phyloP scores from a whole-genome alignment of 1,140 invertebrate species.

The Trichonephila inaurata region DNA sequence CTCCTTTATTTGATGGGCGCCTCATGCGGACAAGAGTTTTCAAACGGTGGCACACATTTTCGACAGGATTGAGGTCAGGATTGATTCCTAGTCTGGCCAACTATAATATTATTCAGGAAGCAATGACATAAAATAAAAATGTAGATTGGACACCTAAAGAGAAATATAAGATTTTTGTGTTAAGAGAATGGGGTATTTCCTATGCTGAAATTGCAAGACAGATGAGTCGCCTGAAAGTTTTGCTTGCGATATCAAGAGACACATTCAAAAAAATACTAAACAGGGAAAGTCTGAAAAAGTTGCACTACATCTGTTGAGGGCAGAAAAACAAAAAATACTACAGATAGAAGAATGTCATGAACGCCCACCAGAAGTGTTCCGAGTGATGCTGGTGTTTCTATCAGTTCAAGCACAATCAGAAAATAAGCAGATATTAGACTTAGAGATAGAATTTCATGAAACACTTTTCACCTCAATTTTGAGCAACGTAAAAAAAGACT shows the following conservation, averaged over 20 bases:
- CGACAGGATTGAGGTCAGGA: too few relatives aligned
- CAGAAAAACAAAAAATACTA: too few relatives aligned
- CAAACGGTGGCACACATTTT: too few relatives aligned
- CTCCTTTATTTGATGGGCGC: too few relatives aligned
- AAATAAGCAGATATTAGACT: not conserved
- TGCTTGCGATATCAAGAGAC: not conserved
- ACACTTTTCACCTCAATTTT: too few relatives aligned
- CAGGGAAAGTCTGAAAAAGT: not conserved
- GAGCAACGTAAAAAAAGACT: too few relatives aligned
- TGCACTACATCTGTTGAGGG: too few relatives aligned
- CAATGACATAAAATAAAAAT: not conserved
- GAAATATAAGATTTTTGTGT: not conserved
- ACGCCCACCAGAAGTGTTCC: too few relatives aligned
- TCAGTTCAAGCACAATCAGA: not conserved
- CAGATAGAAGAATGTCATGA: too few relatives aligned
- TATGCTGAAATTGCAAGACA: not conserved
- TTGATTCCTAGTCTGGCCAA: too few relatives aligned
- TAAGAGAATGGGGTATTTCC: not conserved
- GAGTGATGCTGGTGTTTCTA: too few relatives aligned
- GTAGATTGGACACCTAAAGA: not conserved
- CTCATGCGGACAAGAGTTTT: too few relatives aligned
- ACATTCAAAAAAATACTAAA: not conserved
- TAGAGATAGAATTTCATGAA: not conserved
- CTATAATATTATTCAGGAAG: not conserved
- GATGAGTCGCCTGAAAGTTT: not conserved